These are phyloP conservation scores for Euzophera pinguis DNA, from an alignment of 2,888 invertebrate species.

Conservation along the genomic window DNA sequence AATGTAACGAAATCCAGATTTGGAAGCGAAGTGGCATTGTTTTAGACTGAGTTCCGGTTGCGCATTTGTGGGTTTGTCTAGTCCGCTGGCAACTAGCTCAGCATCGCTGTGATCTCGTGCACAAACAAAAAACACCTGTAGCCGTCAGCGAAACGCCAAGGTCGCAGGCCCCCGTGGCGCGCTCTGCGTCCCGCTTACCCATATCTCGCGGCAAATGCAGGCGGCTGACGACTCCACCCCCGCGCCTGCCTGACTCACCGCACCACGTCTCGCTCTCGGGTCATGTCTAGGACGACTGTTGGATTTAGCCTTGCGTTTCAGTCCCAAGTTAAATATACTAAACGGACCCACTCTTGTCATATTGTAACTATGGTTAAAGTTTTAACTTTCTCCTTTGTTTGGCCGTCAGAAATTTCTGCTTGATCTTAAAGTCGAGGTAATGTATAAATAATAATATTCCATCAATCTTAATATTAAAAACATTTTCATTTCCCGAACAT, in stretches of 20 bases:
- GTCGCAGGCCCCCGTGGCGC: slow-evolving; percentile 70
- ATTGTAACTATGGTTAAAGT: background rate
- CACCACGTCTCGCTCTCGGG: slow-evolving; percentile 42
- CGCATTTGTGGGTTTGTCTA: slow-evolving; percentile 39
- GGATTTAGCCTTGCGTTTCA: slow-evolving; percentile 31
- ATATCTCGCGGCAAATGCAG: slow-evolving; percentile 76
- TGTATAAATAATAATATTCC: too few species aligned
- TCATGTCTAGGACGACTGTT: slow-evolving; percentile 56
- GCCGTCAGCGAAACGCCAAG: slow-evolving; percentile 74
- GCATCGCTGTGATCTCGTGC: slow-evolving; percentile 57
- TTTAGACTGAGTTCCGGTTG: slow-evolving; percentile 58
- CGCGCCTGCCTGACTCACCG: slow-evolving; percentile 64
- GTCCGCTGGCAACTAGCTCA: slow-evolving; percentile 40
- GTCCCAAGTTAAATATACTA: slow-evolving; percentile 8
- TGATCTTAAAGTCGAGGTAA: too few species aligned
- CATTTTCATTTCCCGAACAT: too few species aligned
- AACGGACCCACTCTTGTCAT: background rate
- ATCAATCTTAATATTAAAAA: too few species aligned
- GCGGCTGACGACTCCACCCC: slow-evolving; percentile 50
- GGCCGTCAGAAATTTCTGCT: background rate
- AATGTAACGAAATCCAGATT: slow-evolving; percentile 21
- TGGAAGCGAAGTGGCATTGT: slow-evolving; percentile 42
- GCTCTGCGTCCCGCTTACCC: slow-evolving; percentile 75
- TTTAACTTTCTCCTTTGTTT: background rate
- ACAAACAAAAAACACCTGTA: slow-evolving; percentile 79